A percentile compares a stretch with the other conserved stretches of the same genome.
phyloP scores from a whole-genome alignment of 2,113 vertebrate genomes.

The Oreochromis spilurus region DNA sequence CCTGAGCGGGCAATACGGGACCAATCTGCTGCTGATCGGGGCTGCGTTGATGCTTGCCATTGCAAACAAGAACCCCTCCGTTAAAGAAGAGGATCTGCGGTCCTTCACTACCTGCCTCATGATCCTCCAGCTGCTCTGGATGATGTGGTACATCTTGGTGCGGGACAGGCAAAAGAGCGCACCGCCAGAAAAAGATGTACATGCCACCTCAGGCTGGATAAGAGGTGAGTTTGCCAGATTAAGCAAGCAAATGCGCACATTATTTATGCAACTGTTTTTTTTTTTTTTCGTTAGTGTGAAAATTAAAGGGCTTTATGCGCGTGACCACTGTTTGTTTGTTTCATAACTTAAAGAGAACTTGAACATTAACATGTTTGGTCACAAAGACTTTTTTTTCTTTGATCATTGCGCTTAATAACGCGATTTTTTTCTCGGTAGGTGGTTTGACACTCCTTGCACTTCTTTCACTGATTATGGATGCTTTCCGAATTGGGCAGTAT shows the following conservation, averaged over 20 bases:
- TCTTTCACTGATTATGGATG: conserved; percentile 89
- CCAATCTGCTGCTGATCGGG: conserved; percentile 87
- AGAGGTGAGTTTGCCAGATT: conserved; percentile 74
- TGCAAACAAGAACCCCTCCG: conserved; percentile 77
- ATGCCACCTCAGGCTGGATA: conserved; percentile 89
- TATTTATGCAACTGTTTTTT: neutral
- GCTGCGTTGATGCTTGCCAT: conserved; percentile 86
- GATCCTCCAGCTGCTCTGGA: conserved; percentile 91
- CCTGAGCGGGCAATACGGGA: conserved; percentile 92
- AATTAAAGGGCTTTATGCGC: neutral
- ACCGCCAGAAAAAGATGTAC: conserved; percentile 79
- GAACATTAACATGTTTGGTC: neutral
- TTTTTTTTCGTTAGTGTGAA: neutral
- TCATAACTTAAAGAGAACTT: neutral
- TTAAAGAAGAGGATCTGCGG: conserved; percentile 81
- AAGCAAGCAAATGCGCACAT: neutral
- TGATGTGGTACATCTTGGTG: conserved; percentile 90
- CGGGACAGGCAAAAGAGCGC: conserved; percentile 74
- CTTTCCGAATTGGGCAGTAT: conserved; percentile 90
- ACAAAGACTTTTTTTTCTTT: neutral
- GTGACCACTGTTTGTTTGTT: neutral
- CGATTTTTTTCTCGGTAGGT: conserved; percentile 63
- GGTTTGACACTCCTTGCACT: conserved; percentile 87
- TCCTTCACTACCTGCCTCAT: conserved; percentile 85
- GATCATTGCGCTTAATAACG: neutral